These are phyloP conservation scores for Xylocampa areola DNA, from an alignment of 2,888 invertebrate genomes.

Conservation along the genomic window DNA sequence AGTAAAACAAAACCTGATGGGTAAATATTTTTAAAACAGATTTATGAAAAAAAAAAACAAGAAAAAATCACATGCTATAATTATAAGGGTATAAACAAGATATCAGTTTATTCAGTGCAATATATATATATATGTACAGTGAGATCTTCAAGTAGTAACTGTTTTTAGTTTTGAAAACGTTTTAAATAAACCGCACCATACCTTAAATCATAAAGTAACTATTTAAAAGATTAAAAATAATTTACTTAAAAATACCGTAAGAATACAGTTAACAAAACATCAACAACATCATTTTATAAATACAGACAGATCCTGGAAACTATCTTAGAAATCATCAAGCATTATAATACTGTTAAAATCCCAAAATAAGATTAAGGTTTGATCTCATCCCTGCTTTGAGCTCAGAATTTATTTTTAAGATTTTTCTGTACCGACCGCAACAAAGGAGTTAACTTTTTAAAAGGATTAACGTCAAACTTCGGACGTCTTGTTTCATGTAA, in stretches of 20 bases:
- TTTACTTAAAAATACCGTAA: constrained; percentile 27
- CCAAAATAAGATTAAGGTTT: constrained; percentile 69
- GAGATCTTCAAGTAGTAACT: constrained; percentile 14
- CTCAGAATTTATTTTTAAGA: constrained; percentile 56
- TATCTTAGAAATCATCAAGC: constrained; percentile 50
- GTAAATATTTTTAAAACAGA: not conserved
- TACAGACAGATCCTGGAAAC: constrained; percentile 11
- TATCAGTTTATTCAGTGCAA: constrained; percentile 16
- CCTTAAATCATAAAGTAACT: not conserved
- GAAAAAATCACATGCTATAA: constrained; percentile 28
- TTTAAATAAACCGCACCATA: not conserved
- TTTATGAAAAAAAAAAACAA: not conserved
- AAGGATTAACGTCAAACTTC: constrained; percentile 71
- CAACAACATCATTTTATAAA: constrained; percentile 24
- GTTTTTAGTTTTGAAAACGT: constrained; percentile 5
- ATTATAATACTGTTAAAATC: constrained; percentile 56
- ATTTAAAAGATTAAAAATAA: constrained; percentile 25
- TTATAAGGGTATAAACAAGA: constrained; percentile 4
- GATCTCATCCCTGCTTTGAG: constrained; percentile 38
- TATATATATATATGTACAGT: constrained; percentile 7
- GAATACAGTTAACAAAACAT: constrained; percentile 28
- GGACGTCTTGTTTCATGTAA: constrained; percentile 63
- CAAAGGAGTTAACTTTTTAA: constrained; percentile 72
- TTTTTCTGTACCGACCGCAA: constrained; percentile 59
- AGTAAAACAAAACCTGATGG: constrained; percentile 1